Evolutionary conservation across 2,113 vertebrate genomes (phyloP).

Genomic region (Leuciscus idus): DNA sequence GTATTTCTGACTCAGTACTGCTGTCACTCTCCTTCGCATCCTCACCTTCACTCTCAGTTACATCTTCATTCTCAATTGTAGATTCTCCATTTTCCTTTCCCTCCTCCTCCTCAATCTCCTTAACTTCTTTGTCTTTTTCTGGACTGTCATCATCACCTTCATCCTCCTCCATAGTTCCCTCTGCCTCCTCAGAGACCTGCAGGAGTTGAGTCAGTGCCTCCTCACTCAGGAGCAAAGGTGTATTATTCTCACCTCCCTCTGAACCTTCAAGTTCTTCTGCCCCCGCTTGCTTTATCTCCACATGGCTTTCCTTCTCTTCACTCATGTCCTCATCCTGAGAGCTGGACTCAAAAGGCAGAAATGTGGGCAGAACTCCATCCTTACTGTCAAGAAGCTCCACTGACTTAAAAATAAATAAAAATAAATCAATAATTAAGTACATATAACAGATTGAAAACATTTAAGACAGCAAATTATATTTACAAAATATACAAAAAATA

Average conservation of each 20-base stretch:
- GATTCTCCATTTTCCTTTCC: conserved; percentile 26
- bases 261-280: conserved; percentile 41
- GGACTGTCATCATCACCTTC: neutral
- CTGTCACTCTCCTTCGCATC: conserved; percentile 65
- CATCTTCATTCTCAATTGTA: neutral
- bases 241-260: conserved; percentile 49
- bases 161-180: conserved; percentile 55
- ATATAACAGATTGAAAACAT: neutral
- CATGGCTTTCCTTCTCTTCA: conserved; percentile 56
- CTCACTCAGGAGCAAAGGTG: conserved; percentile 71
- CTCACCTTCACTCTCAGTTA: neutral
- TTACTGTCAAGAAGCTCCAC: conserved; percentile 61
- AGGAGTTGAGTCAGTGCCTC: conserved; percentile 69
- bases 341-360: conserved; percentile 63
- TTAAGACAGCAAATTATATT: neutral
- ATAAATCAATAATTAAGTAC: neutral
- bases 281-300: conserved; percentile 41
- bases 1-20: conserved; percentile 70
- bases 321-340: conserved; percentile 69
- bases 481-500: neutral
- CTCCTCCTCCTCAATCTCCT: neutral
- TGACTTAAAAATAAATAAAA: conserved; percentile 47
- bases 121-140: neutral
- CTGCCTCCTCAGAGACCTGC: conserved; percentile 65
- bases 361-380: conserved; percentile 62